Evolutionary conservation across 2,113 vertebrate genomes (phyloP), one percentile per base, ranked within the genome.

Genomic region (Indri indri): DNA sequence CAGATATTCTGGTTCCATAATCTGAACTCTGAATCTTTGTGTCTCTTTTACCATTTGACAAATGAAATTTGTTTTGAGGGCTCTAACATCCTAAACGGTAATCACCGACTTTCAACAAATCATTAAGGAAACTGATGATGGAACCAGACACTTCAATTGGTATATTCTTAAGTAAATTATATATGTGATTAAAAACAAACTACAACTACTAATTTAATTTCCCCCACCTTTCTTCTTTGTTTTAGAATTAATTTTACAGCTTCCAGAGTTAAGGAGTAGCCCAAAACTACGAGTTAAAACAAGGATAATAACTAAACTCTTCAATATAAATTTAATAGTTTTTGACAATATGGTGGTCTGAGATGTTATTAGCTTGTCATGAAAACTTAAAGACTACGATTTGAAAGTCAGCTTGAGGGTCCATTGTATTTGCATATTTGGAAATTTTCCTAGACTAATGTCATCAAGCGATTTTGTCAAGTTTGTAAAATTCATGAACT

Each of bases 401-500:
- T 88, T 95, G 94, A 94, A 94, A 97, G 77, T 91, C 77, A 27
- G 61, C 71, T 86, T 87, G 32, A 97, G 80, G 89, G 59, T 97
- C 91, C 83, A 90, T 71, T 91, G 88, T 97, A 95, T 95, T 97
- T 97, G 80, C 52, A 20, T 94, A 96, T 94, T 96, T 98, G 97
- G 96, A 98, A 97, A 95, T 86, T 97, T 95, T 97, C 96, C 96
- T 97, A 89, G 61, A 91, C 73, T 83, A 97, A 93, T 98, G 97
- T 81, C 10, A 13, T 13, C 61, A 63, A 63, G 61, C 25, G 91
- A 95, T 98, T 96, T 97, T 96, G 86, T 95, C 87, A 95, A 95
- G 88, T 98, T 98, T 98, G 93, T 98, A 98, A 97, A 97, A 88
- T 97, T 96, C 93, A 71, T 37, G 92, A 97, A 96, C 57, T 98